phyloP scores from a whole-genome alignment of 2,113 vertebrate genomes.

The Chunga burmeisteri region DNA sequence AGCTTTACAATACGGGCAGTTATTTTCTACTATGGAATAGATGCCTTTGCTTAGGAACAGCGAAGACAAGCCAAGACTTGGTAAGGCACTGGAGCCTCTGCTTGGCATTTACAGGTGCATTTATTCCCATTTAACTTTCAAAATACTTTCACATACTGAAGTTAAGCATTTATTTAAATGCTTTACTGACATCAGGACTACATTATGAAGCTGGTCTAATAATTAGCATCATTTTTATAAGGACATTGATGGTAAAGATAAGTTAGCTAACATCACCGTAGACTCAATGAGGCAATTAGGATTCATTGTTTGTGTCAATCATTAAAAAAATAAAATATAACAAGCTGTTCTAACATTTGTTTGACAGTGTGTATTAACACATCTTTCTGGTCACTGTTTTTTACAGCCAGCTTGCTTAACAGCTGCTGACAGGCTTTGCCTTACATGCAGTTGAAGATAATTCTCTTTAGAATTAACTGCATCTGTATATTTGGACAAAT shows the following conservation, averaged over 20 bases:
- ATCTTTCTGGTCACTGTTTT: slow-evolving; percentile 35
- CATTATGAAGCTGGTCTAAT: not conserved
- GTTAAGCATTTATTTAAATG: not conserved
- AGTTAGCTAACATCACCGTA: not conserved
- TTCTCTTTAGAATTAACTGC: not conserved
- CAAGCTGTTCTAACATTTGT: not conserved
- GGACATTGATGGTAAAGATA: not conserved
- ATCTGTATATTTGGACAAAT: not conserved
- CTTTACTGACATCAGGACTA: not conserved
- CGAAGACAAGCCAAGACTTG: not conserved
- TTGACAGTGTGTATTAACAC: not conserved
- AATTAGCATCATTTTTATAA: not conserved
- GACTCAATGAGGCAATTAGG: not conserved
- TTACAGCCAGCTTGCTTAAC: slow-evolving; percentile 35
- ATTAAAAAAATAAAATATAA: not conserved
- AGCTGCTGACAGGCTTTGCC: slow-evolving; percentile 32
- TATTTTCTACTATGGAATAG: not conserved
- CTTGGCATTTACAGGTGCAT: not conserved
- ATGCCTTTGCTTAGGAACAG: not conserved
- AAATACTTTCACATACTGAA: not conserved
- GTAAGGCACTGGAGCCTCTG: not conserved
- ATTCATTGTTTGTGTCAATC: not conserved
- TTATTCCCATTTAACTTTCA: not conserved
- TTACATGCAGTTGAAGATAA: not conserved
- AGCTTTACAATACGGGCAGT: not conserved